Evolutionary conservation across 2,113 vertebrate genomes (phyloP), one percentile per base, ranked within the genome.

Genomic region (Tetrax tetrax): DNA sequence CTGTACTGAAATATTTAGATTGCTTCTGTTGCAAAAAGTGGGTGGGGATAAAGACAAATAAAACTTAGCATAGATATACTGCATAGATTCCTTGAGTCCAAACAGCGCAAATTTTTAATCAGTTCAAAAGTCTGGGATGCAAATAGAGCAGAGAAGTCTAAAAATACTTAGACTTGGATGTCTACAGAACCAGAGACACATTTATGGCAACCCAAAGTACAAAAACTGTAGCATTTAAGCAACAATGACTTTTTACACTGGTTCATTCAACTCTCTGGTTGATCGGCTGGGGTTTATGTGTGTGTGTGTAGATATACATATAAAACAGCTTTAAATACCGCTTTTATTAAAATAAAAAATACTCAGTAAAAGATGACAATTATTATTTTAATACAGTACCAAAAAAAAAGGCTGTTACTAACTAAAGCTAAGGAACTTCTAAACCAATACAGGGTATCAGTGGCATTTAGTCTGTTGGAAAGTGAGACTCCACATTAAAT

Each of bases 251-350:
- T 82, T 71, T 65, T 72, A 54, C 22, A 57, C 4, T 17, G 14
- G 63, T 16, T 25, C 68, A 63, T 54, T 45, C 12, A 16, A 75
- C 17, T 33, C 6, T 6, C 27, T 29, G 16, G 6, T 60, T 68
- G 2, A 3, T 10, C 64, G 43, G 10, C 17, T 29, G 4, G 14
- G 2, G 3, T 4, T 53, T 51, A 41, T 2, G 14, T 43, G 41
- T 43, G 14, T 41, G 41, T 43, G 41, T 43, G 6, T 43, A 43
- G 15, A 43, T 6, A n/a, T 20, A 29, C 4, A 29, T 28, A 33
- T 2, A 21, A 16, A 41, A 38, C 0, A 12, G 41, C 11, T 60
- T 64, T 17, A 82, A 86, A 61, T 31, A 24, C 2, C 14, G 8
- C 3, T 81, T 93, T 81, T 54, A 63, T 50, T 56, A 65, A 80